phyloP scores from a whole-genome alignment of 2,888 invertebrate genomes.

The Thecocarcelia acutangulata region DNA sequence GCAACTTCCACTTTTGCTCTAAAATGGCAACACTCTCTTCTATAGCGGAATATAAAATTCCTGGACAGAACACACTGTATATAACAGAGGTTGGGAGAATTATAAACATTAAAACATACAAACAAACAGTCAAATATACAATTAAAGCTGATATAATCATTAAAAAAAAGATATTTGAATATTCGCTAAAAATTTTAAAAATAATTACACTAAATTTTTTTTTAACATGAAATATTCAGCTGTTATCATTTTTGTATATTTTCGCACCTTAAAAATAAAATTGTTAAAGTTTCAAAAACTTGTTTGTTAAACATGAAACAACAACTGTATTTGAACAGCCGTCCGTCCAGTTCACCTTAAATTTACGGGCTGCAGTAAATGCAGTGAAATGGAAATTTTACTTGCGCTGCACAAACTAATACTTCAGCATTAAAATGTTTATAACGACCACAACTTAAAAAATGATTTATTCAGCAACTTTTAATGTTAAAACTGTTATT shows the following conservation, averaged over 20 bases:
- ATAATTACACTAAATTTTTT: background rate
- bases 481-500: slow-evolving; percentile 24
- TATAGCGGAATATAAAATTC: no score
- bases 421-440: slow-evolving; percentile 38
- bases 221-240: slow-evolving; percentile 7
- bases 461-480: slow-evolving; percentile 58
- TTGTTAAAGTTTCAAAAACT: background rate
- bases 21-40: no score
- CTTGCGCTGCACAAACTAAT: slow-evolving; percentile 51
- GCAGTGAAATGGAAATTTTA: slow-evolving; percentile 53
- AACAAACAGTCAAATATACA: no score
- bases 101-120: no score
- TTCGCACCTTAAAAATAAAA: background rate
- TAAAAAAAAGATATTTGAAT: no score
- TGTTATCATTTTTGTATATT: background rate
- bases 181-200: background rate
- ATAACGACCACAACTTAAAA: slow-evolving; percentile 29
- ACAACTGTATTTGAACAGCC: background rate
- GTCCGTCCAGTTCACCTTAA: slow-evolving; percentile 9
- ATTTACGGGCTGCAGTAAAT: slow-evolving; percentile 16
- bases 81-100: no score
- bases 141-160: no score
- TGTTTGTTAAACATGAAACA: background rate
- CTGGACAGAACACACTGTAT: no score
- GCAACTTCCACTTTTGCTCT: no score